Base-by-base conservation (phyloP, 2,888 invertebrate genomes). In the Chorisops tibialis region DNA sequence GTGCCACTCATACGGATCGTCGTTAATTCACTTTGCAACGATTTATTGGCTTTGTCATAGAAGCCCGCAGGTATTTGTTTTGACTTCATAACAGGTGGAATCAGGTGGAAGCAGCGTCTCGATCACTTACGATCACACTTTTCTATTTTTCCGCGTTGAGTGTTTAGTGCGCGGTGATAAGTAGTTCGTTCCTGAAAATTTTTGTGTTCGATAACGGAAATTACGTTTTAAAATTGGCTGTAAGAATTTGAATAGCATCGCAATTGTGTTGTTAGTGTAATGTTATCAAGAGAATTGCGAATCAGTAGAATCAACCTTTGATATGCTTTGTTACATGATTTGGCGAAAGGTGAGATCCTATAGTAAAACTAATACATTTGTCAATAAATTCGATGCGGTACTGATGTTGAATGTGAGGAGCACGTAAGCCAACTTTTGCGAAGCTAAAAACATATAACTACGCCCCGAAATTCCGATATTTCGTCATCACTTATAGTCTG, bases 11-110 rank as follows among this genome's bases (percentile, higher is more conserved):
- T 56, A 56, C 56, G 45, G 56, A 56, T 56, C 7, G 45, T 35
- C 45, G 56, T 56, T 56, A 56, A 56, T 56, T 56, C 43, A 39
- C 56, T 56, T 52, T 56, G 56, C 56, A 56, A 30, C 56, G 43
- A 56, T 43, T 56, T 56, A 56, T 45, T 56, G 24, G 56, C 56
- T 43, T 56, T 45, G 43, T 18, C 56, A 7, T 45, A 43, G 43
- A 9, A 12, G n/a, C 24, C 30, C 30, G 45, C n/a, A 56, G 43
- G 24, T 56, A 43, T 56, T 56, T 56, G 56, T 56, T 56, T 56
- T 56, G 56, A 56, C 56, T 56, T 56, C 56, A 56, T 45, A 56
- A 56, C 45, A 22, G 45, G 12, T 56, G 45, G 56, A 43, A 24
- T 45, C 45, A n/a, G 45, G 30, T 56, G 56, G 43, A 56, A 56